Evolutionary conservation across 92 coral and sea anemone species (phyloP).

Genomic region (Siderastrea siderea): DNA sequence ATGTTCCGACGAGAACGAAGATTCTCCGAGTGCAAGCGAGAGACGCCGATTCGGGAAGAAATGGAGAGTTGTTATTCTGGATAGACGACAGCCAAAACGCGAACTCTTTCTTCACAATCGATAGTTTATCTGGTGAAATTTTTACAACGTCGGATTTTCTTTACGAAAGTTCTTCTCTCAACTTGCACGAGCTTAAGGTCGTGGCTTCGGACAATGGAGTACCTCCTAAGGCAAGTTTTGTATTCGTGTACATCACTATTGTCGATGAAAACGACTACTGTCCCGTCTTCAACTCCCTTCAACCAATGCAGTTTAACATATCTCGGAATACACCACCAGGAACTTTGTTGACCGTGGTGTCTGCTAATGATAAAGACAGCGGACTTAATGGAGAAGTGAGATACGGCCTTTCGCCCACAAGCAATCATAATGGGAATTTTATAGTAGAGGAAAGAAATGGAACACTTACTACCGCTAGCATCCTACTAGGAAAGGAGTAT

Average conservation of each 20-base stretch:
- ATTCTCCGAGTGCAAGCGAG: conserved; percentile 72
- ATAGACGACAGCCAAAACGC: conserved; percentile 26
- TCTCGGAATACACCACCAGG: conserved; percentile 40
- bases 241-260: conserved; percentile 34
- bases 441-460: conserved; percentile 54
- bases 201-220: conserved; percentile 73
- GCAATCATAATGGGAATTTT: conserved; percentile 21
- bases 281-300: conserved; percentile 58
- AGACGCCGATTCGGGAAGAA: conserved; percentile 79
- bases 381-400: conserved; percentile 72
- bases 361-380: conserved; percentile 71
- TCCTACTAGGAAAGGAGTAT: conserved; percentile 34
- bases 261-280: conserved; percentile 77
- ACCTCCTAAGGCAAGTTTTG: conserved; percentile 57
- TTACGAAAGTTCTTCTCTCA: conserved; percentile 48
- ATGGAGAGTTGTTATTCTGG: conserved; percentile 62
- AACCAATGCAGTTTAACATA: conserved; percentile 28
- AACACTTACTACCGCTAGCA: not conserved
- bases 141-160: conserved; percentile 39
- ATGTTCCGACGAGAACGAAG: conserved; percentile 48
- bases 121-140: conserved; percentile 67
- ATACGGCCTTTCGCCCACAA: conserved; percentile 34
- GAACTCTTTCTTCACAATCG: conserved; percentile 56
- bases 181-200: conserved; percentile 40
- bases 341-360: conserved; percentile 26